phyloP scores from a whole-genome alignment of 2,888 invertebrate genomes.

The Drosophila subsilvestris region DNA sequence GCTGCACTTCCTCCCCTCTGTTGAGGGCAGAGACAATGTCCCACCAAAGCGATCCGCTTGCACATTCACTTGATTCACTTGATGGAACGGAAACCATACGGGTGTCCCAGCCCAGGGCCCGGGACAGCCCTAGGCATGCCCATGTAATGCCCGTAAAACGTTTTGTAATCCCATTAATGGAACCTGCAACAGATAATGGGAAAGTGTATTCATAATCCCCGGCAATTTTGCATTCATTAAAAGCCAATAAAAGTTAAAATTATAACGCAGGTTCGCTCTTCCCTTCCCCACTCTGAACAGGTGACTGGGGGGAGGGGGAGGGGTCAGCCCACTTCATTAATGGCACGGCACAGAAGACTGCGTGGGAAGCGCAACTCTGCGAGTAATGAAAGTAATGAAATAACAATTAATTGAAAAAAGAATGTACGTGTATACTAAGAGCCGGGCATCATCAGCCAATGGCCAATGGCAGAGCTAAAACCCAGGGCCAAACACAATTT shows the following conservation, averaged over 20 bases:
- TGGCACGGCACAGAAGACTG: conserved; percentile 22
- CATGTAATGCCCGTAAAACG: conserved; percentile 47
- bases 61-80: neutral
- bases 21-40: neutral
- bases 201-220: conserved; percentile 64
- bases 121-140: conserved; percentile 6
- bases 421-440: conserved; percentile 25
- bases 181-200: conserved; percentile 57
- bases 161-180: conserved; percentile 70
- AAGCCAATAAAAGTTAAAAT: conserved; percentile 67
- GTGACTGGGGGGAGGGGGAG: conserved; percentile 30
- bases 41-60: neutral
- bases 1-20: neutral
- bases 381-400: conserved; percentile 71
- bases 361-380: conserved; percentile 51
- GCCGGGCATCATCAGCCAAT: conserved; percentile 17
- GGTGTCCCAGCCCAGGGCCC: neutral
- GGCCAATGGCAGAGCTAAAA: conserved; percentile 3
- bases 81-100: neutral
- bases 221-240: conserved; percentile 71
- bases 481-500: conserved; percentile 62
- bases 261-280: conserved; percentile 33
- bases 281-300: conserved; percentile 27
- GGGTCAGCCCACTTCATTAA: conserved; percentile 48
- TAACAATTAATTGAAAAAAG: conserved; percentile 66